Base-by-base conservation (phyloP, 1,140 invertebrate genomes). In the Drosophila bifasciata region DNA sequence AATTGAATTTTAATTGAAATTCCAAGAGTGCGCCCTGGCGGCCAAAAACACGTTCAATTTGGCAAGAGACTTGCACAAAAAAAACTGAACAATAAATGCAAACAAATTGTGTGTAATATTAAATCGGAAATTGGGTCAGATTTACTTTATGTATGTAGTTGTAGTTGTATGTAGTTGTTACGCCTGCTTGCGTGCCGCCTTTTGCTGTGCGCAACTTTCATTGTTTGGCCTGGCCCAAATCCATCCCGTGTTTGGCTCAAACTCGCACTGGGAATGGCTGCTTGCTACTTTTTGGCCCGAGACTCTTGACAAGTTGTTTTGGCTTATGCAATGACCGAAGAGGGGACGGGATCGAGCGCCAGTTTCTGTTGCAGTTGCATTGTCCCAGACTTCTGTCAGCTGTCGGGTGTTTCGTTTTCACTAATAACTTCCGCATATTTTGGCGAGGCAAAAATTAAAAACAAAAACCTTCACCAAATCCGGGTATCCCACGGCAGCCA, bases 41-140 rank as follows among this genome's bases (percentile, higher is more conserved):
- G 32, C 25, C 7, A 48, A 55, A 57, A 39, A 77, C 53, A 59
- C 52, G 55, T 67, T 57, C 45, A 43, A 53, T 79, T 78, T 78
- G 68, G 69, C 58, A 61, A 79, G 51, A 60, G 50, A 48, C 40
- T 63, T 39, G 17, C 21, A 16, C 32, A 28, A 9, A 45, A 28
- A 9, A 45, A 53, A 39, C 71, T 76, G 60, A 55, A 63, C 43
- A 61, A 67, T 48, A 66, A 72, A 61, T 70, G 43, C 25, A 49
- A 71, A 61, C 70, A 67, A 63, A 73, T 73, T 63, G 32, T 36
- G 4, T 36, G 70, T 73, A 73, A 76, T 76, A 76, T 70, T 15
- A 46, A 77, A 86, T 28, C 64, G 56, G 62, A 63, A 83, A 89
- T 84, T 88, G 60, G 76, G 84, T 84, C 79, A 88, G 71, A 72